Conservation (phyloP, 2,113 vertebrate species). For the Oxygymnocypris stewartii region DNA sequence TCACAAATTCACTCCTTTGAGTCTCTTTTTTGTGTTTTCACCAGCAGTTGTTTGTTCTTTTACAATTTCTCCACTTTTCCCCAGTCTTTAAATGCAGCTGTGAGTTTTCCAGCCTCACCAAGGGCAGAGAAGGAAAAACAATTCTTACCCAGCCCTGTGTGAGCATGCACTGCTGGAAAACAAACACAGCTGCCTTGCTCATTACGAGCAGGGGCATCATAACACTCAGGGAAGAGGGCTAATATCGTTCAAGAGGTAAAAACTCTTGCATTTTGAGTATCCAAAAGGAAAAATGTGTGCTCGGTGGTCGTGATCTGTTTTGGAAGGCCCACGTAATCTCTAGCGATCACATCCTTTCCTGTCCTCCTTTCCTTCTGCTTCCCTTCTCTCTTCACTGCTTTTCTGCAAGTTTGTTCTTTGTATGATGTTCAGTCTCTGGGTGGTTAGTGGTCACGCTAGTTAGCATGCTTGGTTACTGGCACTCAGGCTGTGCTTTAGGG, state of each 20-base stretch:
- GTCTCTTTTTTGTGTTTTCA: constrained; percentile 1
- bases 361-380: constrained; percentile 5
- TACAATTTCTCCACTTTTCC: neutral
- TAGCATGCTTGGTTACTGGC: constrained; percentile 50
- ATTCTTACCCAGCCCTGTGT: constrained; percentile 47
- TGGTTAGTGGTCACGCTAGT: constrained; percentile 42
- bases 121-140: constrained; percentile 56
- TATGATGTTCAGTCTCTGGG: constrained; percentile 19
- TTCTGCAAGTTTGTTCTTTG: neutral
- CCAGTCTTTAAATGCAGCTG: constrained; percentile 45
- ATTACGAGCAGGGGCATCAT: constrained; percentile 45
- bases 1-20: too few relatives aligned
- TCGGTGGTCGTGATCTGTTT: neutral
- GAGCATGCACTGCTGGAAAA: constrained; percentile 49
- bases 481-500: constrained; percentile 35
- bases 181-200: constrained; percentile 59
- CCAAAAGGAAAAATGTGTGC: neutral
- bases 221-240: constrained; percentile 25
- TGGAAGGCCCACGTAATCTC: constrained; percentile 10
- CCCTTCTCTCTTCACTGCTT: neutral
- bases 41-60: neutral
- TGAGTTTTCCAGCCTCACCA: constrained; percentile 45
- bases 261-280: neutral
- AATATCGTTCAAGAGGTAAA: constrained; percentile 28
- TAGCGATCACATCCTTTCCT: constrained; percentile 32